These are phyloP conservation scores for Caenorhabditis sinica DNA, from an alignment of 2,888 invertebrate species.

Conservation along the genomic window DNA sequence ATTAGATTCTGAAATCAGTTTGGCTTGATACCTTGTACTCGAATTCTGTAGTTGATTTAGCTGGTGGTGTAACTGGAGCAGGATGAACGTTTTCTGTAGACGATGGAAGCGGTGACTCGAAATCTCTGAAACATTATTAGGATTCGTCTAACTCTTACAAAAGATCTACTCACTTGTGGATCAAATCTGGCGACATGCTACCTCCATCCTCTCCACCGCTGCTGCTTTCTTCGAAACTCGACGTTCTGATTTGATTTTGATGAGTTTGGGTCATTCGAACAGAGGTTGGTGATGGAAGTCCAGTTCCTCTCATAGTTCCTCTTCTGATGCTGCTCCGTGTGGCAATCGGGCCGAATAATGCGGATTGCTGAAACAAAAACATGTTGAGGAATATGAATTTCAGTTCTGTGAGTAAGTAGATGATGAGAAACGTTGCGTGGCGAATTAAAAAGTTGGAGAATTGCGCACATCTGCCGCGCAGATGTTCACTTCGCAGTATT, in stretches of 20 bases:
- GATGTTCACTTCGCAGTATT: constrained; percentile 23
- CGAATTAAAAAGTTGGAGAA: constrained; percentile 19
- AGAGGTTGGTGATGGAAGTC: constrained; percentile 44
- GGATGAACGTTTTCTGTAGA: constrained; percentile 62
- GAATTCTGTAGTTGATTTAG: constrained; percentile 10
- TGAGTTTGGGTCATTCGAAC: constrained; percentile 20
- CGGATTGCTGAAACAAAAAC: constrained; percentile 62
- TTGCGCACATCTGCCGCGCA: constrained; percentile 45
- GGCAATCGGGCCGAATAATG: constrained; percentile 57
- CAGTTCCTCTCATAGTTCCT: constrained; percentile 48
- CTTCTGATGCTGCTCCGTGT: constrained; percentile 49
- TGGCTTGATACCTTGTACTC: constrained; percentile 45
- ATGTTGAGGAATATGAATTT: neutral
- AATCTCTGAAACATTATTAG: constrained; percentile 30
- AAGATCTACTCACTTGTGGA: constrained; percentile 49
- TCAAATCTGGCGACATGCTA: constrained; percentile 57
- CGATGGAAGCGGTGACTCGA: constrained; percentile 47
- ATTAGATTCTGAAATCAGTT: neutral
- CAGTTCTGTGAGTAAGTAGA: too few relatives aligned
- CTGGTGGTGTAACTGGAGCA: constrained; percentile 16
- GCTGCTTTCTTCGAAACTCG: constrained; percentile 52
- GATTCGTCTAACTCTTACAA: neutral
- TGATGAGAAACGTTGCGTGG: too few relatives aligned
- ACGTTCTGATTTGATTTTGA: constrained; percentile 23
- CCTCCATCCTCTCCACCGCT: constrained; percentile 50